Evolutionary conservation across 2,797 vertebrate species (phyloP), one percentile per base, ranked within the genome.

Genomic region (Sciurus carolinensis): DNA sequence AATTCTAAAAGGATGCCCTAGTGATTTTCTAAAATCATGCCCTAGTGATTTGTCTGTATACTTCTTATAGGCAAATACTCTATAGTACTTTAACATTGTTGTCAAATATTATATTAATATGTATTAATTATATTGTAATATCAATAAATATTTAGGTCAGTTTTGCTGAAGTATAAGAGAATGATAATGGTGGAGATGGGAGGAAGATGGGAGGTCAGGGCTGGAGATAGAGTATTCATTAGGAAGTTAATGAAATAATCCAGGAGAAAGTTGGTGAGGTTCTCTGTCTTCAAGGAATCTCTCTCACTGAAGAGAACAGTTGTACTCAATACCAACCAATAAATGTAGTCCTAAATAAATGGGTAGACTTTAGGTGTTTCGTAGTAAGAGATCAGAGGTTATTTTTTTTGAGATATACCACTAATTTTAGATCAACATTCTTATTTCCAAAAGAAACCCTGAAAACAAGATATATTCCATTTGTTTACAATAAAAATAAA

Each of bases 281-380:
- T 76, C 4, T 87, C 13, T 94, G 26, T 81, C 52, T 89, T 86
- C 36, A 92, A 50, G 67, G 22, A 86, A 79, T 18, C n/a, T 89
- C 4, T 79, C 3, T 92, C 47, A 30, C 64, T 84, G 47, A 87
- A 77, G 77, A 90, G 44, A 81, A 10, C 76, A 64, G 59, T 82
- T 89, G 77, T 28, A 93, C 28, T 87, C 47, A 77, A 3, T 92
- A 72, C 1, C 26, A 71, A 92, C 69, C 42, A 79, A 66, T 73
- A 92, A 62, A 81, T 86, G 17, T 36, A 36, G 79, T 73, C 22
- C 69, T 92, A 86, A 86, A 72, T 57, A 80, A 36, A 57, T 89
- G 69, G 69, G 69, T 86, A 81, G 89, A 89, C 76, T 76, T 91
- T 86, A 86, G 73, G 44, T 82, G n/a, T 79, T 91, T 47, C 84